A percentile compares a stretch with the other conserved stretches of the same genome.
Conservation (phyloP, 1,140 invertebrate species). For the Tetraneura akinire region DNA sequence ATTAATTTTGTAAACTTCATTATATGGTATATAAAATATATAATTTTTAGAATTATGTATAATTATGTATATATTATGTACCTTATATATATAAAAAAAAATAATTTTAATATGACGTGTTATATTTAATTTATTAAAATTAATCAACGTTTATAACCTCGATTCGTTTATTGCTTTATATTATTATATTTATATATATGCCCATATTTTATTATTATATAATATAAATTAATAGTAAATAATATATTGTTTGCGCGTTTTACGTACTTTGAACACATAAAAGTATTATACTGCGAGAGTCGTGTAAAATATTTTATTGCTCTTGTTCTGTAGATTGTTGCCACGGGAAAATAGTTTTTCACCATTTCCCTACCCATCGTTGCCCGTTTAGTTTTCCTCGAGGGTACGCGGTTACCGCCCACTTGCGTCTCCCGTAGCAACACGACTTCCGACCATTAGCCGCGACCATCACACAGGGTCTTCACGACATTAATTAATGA, state of each 20-base stretch:
- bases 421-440: conserved; percentile 46
- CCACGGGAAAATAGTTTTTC: conserved; percentile 42
- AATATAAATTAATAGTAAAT: too few relatives aligned
- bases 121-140: too few relatives aligned
- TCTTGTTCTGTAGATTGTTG: conserved; percentile 37
- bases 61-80: too few relatives aligned
- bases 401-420: conserved; percentile 27
- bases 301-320: conserved; percentile 48
- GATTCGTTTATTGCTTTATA: too few relatives aligned
- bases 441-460: conserved; percentile 48
- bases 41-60: too few relatives aligned
- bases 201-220: too few relatives aligned
- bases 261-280: not conserved
- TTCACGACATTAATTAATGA: conserved; percentile 43
- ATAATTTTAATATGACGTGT: too few relatives aligned
- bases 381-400: conserved; percentile 24
- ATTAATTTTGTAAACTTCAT: too few relatives aligned
- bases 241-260: not conserved
- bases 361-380: conserved; percentile 11
- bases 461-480: not conserved
- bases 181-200: too few relatives aligned
- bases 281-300: not conserved
- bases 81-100: too few relatives aligned
- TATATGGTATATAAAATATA: too few relatives aligned
- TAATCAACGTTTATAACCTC: not conserved